These are phyloP conservation scores for Apogon talboti DNA, from an alignment of 2,797 vertebrate species.

Conservation along the genomic window DNA sequence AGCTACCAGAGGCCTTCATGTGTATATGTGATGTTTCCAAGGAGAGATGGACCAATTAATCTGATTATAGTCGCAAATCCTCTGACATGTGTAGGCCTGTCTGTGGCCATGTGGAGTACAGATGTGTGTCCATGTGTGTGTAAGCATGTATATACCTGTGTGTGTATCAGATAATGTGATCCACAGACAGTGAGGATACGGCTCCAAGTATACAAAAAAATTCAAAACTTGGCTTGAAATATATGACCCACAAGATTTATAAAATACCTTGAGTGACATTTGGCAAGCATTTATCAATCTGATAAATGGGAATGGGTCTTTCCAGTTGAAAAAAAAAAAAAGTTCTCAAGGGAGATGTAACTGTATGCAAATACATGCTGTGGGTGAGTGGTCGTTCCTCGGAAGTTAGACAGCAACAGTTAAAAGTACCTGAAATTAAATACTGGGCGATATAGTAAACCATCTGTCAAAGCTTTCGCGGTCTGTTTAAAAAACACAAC, in stretches of 20 bases:
- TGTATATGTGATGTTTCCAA: constrained; percentile 79
- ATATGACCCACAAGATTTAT: constrained; percentile 36
- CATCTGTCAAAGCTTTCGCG: constrained; percentile 81
- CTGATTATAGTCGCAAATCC: constrained; percentile 92
- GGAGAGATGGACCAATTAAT: constrained; percentile 91
- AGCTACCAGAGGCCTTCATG: constrained; percentile 74
- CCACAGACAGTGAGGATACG: constrained; percentile 29
- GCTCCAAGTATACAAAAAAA: constrained; percentile 15
- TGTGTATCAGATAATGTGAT: constrained; percentile 52
- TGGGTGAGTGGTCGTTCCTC: constrained; percentile 57
- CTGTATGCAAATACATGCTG: constrained; percentile 72
- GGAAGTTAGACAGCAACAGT: constrained; percentile 65
- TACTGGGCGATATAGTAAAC: constrained; percentile 80
- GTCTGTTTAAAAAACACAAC: constrained; percentile 86
- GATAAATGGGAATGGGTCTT: constrained; percentile 42
- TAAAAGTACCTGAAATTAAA: constrained; percentile 81
- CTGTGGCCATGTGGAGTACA: constrained; percentile 90
- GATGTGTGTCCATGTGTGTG: constrained; percentile 84
- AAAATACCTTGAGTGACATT: constrained; percentile 36
- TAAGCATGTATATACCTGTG: constrained; percentile 63
- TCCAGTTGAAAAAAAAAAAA: constrained; percentile 13
- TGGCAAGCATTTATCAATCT: constrained; percentile 51
- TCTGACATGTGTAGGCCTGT: constrained; percentile 88
- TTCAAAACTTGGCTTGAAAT: constrained; percentile 32
- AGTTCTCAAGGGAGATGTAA: constrained; percentile 44